Percentiles rank a stretch among this genome's conserved stretches.
Evolutionary conservation across 2,797 vertebrate genomes (phyloP).

Genomic region (Pseudochirops corinnae): DNA sequence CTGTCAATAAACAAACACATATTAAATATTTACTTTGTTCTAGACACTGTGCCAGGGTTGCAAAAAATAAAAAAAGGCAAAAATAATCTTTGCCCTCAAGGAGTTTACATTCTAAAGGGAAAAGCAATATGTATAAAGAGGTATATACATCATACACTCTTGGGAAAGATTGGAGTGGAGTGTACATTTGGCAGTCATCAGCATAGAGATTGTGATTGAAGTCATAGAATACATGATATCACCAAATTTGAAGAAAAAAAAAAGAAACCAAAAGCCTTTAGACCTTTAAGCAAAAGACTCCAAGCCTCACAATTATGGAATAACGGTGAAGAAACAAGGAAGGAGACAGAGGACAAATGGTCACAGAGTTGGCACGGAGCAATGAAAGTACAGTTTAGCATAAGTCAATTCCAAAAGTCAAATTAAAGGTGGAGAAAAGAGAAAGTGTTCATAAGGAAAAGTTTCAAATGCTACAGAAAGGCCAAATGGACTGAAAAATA

Average conservation of each 20-base stretch:
- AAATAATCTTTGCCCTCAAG: background rate
- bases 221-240: conserved; percentile 10
- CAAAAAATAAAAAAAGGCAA: background rate
- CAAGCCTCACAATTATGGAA: conserved; percentile 12
- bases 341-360: conserved; percentile 2
- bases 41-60: background rate
- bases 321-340: background rate
- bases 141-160: background rate
- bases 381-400: conserved; percentile 14
- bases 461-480: background rate
- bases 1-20: background rate
- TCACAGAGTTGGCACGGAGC: background rate
- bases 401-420: background rate
- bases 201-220: conserved; percentile 17
- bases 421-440: background rate
- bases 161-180: background rate
- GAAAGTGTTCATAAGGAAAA: background rate
- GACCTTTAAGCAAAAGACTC: background rate
- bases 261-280: background rate
- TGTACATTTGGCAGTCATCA: background rate
- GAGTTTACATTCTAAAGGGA: background rate
- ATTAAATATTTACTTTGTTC: background rate
- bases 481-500: background rate
- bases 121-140: background rate
- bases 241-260: background rate